A percentile compares a stretch with the other conserved stretches of the same genome.
Evolutionary conservation across 2,113 vertebrate genomes (phyloP).

Genomic region (Prietella phreatophila): DNA sequence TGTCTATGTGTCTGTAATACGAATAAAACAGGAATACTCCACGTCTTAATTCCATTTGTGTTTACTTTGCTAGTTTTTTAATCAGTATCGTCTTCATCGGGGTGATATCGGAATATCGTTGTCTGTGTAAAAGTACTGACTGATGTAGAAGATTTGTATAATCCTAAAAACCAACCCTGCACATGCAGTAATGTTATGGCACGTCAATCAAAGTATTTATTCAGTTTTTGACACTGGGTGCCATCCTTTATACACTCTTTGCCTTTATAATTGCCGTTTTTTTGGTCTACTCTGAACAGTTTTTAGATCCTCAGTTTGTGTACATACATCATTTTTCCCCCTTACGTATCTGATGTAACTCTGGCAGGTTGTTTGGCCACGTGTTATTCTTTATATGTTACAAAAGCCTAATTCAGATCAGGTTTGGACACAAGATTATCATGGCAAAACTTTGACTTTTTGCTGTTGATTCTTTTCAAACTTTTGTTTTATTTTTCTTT

Average conservation of each 20-base stretch:
- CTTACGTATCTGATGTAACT: not conserved
- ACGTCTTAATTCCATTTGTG: too few species aligned
- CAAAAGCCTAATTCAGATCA: too few species aligned
- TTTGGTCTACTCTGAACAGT: not conserved
- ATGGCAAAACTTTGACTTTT: too few species aligned
- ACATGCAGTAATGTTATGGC: not conserved
- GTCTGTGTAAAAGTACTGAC: not conserved
- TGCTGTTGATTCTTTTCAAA: too few species aligned
- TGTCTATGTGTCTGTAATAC: too few species aligned
- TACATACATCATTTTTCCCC: too few species aligned
- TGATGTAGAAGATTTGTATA: not conserved
- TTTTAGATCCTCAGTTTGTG: not conserved
- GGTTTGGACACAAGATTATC: too few species aligned
- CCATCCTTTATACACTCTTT: not conserved
- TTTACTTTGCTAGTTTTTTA: too few species aligned
- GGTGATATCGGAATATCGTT: too few species aligned
- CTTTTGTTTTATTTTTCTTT: too few species aligned
- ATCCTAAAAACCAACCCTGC: not conserved
- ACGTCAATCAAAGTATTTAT: not conserved
- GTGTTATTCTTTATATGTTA: not conserved
- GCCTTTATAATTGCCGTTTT: not conserved
- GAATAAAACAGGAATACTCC: too few species aligned
- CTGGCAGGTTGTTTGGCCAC: not conserved
- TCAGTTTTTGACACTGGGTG: not conserved
- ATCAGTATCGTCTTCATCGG: too few species aligned